Base-by-base conservation (phyloP, 2,888 invertebrate genomes). In the Macrophya annulata region DNA sequence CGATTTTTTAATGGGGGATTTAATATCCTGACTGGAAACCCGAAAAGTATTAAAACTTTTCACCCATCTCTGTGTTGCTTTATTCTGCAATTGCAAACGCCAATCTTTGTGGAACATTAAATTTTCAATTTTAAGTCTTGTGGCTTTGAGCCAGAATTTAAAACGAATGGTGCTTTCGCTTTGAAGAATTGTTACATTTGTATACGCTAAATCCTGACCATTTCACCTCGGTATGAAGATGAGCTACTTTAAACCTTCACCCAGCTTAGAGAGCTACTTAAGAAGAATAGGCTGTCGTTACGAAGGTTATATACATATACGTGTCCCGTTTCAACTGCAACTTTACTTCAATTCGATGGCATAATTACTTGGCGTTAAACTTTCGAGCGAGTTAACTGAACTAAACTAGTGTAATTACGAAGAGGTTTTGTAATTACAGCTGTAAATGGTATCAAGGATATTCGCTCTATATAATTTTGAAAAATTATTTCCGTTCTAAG, bases 321-420 rank as follows among this genome's bases (percentile, higher is more conserved):
- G 9, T 43, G 40, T 40, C 40, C 21, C 74, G 21, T 48, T 45
- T 48, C 5, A 31, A 8, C 45, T 12, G 48, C 31, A 31, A 31
- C 1, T 74, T 12, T 25, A 45, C 21, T n/a, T n/a, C 55, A 55
- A 3, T 77, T 77, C 51, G 55, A 37, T 17, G 55, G 25, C 55
- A 51, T 77, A 55, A 77, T 77, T 77, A 77, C 25, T 77, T 37
- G n/a, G 9, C 9, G n/a, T 48, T 25, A 77, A 77, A 37, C 77
- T 55, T 51, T n/a, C 21, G 37, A 37, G 17, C 40, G 31, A 37
- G 40, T 77, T 77, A 43, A 48, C 17, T 17, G 55, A 37, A 37
- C 55, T 51, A 37, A 77, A 31, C 51, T 55, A 31, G 74, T 45
- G 21, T 48, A 45, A 74, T 74, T 48, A 48, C 25, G 45, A 48